Evolutionary conservation across 2,797 vertebrate genomes (phyloP).

Genomic region (Sphenopsis melanotis): DNA sequence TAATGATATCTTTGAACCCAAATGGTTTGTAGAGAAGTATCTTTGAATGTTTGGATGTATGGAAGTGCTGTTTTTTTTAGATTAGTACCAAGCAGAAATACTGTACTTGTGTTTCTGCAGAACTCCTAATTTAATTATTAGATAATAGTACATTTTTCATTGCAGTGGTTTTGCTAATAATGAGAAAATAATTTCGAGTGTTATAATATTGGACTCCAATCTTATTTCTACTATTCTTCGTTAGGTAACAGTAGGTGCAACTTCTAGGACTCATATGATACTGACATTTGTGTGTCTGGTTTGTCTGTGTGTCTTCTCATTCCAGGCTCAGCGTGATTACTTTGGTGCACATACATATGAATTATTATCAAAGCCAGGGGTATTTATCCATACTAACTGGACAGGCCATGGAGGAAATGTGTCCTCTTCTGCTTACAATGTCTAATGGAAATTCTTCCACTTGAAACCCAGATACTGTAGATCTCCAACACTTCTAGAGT

Average conservation of each 20-base stretch:
- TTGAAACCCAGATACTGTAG: neutral
- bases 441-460: constrained; percentile 59
- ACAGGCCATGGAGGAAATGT: constrained; percentile 91
- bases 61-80: neutral
- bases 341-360: constrained; percentile 97
- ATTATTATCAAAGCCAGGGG: constrained; percentile 84
- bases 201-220: neutral
- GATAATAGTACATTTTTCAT: neutral
- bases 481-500: neutral
- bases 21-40: neutral
- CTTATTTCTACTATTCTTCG: neutral
- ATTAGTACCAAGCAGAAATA: neutral
- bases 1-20: neutral
- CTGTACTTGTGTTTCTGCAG: neutral
- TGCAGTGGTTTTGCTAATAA: neutral
- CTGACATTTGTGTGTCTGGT: neutral
- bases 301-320: neutral
- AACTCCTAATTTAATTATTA: neutral
- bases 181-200: neutral
- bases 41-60: neutral
- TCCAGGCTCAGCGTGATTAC: constrained; percentile 94
- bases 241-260: neutral
- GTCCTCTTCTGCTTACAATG: constrained; percentile 93
- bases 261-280: neutral
- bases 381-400: constrained; percentile 94